Base-by-base conservation (phyloP, 2,797 vertebrate species). In the Clarias fuscus region DNA sequence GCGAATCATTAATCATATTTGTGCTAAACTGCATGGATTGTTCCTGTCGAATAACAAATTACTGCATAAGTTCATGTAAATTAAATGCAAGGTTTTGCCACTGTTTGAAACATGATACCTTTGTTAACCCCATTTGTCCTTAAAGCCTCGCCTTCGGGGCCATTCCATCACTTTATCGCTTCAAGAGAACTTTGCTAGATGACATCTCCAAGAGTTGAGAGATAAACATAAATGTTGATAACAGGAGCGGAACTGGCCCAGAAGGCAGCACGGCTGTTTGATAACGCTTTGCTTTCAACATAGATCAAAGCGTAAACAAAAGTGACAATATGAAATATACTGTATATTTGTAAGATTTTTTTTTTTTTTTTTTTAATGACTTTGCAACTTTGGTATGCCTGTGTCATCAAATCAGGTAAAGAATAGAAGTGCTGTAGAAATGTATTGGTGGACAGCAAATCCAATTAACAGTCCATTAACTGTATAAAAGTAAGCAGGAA, bases 91-190 rank as follows among this genome's bases (percentile, higher is more conserved):
- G 33, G 1, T 33, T 7, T 37, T 70, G 7, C 67, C 17, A 1
- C 15, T 33, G 30, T 37, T 70, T 33, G 33, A 18, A 70, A 37
- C 18, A 43, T 24, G 11, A 72, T 22, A 24, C 4, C 37, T 22
- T 40, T 40, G 18, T 72, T 72, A 72, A 22, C 37, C 8, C 48
- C 10, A 24, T 22, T 14, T 79, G 20, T 24, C 58, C 58, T 13
- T 24, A 43, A 65, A 81, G 78, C 15, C 1, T 65, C 37, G 4
- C 61, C 78, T 81, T 22, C 76, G 10, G 78, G 59, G 59, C 33
- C 61, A 64, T 64, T 81, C 78, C 37, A 27, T 81, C 33, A 40
- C 78, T 8, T 81, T 81, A 81, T 81, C 48, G 40, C 65, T 27
- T 61, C 2, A 11, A 17, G 48, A 58, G 30, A 83, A 83, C 27